These are phyloP conservation scores for Mus pahari DNA, from an alignment of 2,113 vertebrate genomes.

Conservation along the genomic window DNA sequence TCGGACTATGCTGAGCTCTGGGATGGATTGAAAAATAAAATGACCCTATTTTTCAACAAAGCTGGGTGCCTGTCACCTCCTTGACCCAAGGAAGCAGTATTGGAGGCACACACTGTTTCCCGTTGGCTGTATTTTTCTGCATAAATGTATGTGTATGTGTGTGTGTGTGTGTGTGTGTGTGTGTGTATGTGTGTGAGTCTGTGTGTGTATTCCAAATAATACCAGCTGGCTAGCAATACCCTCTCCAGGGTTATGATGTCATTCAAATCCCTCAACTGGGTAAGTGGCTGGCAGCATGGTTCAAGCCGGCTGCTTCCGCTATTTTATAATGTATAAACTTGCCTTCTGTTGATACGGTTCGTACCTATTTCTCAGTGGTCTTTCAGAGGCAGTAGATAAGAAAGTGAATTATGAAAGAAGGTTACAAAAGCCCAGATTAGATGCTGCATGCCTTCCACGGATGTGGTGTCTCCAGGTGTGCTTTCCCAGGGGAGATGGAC, in stretches of 20 bases:
- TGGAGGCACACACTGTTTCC: conserved; percentile 61
- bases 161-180: background rate
- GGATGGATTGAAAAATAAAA: conserved; percentile 64
- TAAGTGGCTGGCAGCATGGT: conserved; percentile 84
- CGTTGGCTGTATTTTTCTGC: conserved; percentile 72
- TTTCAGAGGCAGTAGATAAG: conserved; percentile 74
- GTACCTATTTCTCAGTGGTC: conserved; percentile 75
- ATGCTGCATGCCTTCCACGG: background rate
- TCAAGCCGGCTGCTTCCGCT: conserved; percentile 89
- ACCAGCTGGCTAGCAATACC: conserved; percentile 87
- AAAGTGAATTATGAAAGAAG: conserved; percentile 64
- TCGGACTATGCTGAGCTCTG: conserved; percentile 64
- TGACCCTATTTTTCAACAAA: conserved; percentile 23
- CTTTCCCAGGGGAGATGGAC: conserved; percentile 65
- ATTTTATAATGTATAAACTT: conserved; percentile 88
- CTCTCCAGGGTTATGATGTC: conserved; percentile 89
- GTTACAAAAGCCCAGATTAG: conserved; percentile 68
- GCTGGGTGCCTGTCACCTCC: conserved; percentile 31
- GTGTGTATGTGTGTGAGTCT: background rate
- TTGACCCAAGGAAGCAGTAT: conserved; percentile 13
- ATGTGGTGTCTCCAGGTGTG: background rate
- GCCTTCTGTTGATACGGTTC: conserved; percentile 77
- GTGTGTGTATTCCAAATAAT: conserved; percentile 85
- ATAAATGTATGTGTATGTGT: conserved; percentile 52
- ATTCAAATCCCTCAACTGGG: conserved; percentile 87